Evolutionary conservation across 2,113 vertebrate species (phyloP).

Genomic region (Hippolais icterina): DNA sequence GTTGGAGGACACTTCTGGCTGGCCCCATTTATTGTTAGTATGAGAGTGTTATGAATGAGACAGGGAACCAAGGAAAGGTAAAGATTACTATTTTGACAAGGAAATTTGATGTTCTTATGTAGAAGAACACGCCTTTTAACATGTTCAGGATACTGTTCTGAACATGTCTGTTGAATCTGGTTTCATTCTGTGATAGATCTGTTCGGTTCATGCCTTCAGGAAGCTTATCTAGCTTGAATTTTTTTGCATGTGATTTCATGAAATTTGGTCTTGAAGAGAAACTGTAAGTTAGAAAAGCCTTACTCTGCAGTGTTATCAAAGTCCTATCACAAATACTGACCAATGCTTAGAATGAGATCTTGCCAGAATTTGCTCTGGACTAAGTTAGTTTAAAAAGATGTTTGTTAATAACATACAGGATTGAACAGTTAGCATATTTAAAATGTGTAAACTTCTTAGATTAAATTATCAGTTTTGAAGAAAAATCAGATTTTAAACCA

Average conservation of each 20-base stretch:
- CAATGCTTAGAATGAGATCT: neutral
- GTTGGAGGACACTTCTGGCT: neutral
- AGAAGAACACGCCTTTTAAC: neutral
- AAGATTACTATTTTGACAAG: neutral
- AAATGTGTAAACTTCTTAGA: neutral
- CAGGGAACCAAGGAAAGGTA: neutral
- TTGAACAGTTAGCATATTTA: neutral
- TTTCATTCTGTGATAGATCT: neutral
- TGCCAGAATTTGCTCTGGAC: neutral
- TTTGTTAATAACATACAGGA: neutral
- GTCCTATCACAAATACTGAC: neutral
- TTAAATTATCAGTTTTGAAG: neutral
- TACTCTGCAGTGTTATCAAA: neutral
- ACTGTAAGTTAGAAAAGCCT: neutral
- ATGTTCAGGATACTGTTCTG: neutral
- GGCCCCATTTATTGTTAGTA: neutral
- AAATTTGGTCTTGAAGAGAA: neutral
- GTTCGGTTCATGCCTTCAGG: neutral
- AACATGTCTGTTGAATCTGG: neutral
- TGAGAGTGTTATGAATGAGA: neutral
- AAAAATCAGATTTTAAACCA: neutral
- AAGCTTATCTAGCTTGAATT: neutral
- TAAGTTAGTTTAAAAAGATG: neutral
- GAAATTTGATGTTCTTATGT: fast-evolving
- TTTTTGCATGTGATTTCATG: neutral